Evolutionary conservation across 1,140 invertebrate genomes (phyloP).

Genomic region (Maniola jurtina): DNA sequence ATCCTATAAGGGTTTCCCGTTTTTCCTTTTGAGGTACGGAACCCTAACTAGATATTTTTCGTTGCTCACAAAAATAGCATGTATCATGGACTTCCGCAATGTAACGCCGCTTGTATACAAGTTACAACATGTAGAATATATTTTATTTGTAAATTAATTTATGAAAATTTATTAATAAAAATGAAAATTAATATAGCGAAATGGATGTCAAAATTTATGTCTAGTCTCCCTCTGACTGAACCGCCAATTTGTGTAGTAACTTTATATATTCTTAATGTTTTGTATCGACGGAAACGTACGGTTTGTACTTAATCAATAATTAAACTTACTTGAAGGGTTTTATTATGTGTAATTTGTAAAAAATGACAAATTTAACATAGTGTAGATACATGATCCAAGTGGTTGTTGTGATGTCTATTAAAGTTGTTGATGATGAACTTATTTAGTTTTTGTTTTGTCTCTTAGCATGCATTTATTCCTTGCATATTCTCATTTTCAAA

Average conservation of each 20-base stretch:
- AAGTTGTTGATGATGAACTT: conserved; percentile 59
- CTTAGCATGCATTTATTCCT: no score
- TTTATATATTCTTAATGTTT: conserved; percentile 50
- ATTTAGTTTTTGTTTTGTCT: conserved; percentile 23
- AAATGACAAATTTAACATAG: conserved; percentile 40
- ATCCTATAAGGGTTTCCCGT: no score
- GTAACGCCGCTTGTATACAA: no score
- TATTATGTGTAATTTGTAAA: conserved; percentile 14
- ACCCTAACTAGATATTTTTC: no score
- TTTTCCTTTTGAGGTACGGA: no score
- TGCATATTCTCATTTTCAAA: no score
- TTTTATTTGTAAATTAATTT: background rate
- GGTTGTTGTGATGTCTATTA: conserved; percentile 76
- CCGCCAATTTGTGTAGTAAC: conserved; percentile 36
- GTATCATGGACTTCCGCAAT: no score
- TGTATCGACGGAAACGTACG: conserved; percentile 36
- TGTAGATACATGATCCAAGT: conserved; percentile 67
- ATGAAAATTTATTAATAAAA: background rate
- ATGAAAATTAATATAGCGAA: background rate
- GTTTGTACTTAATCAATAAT: no score
- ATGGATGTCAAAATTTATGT: conserved; percentile 4
- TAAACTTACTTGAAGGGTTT: background rate
- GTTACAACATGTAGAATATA: no score
- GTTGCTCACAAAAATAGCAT: no score
- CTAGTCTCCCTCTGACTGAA: conserved; percentile 38